These are phyloP conservation scores for Drosophila nr. fundita DNA, from an alignment of 2,888 invertebrate species.

Conservation along the genomic window DNA sequence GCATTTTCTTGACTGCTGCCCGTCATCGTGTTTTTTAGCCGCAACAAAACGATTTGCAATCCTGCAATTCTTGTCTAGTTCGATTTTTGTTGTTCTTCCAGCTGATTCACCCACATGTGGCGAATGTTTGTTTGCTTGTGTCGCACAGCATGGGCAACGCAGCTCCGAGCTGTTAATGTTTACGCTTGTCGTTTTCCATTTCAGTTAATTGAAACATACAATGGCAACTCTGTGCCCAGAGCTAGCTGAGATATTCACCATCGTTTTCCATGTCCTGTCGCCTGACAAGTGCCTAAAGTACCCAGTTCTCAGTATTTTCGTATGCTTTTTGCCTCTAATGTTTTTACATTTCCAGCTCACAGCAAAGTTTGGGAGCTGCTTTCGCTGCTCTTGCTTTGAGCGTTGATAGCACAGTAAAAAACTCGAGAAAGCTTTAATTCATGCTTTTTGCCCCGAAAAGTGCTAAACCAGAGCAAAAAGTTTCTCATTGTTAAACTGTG, in stretches of 20 bases:
- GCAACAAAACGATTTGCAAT: conserved; percentile 69
- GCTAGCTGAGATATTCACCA: conserved; percentile 19
- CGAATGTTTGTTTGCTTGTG: conserved; percentile 3
- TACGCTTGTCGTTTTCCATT: conserved; percentile 75
- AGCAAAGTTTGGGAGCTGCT: conserved; percentile 43
- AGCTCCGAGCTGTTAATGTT: conserved; percentile 67
- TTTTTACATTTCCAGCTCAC: conserved; percentile 46
- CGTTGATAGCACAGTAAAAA: conserved; percentile 2
- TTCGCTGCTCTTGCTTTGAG: conserved; percentile 37
- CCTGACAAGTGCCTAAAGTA: conserved; percentile 25
- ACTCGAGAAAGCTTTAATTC: conserved; percentile 20
- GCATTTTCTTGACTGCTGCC: conserved; percentile 67
- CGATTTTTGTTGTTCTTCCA: conserved; percentile 6
- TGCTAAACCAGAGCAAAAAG: conserved; percentile 25
- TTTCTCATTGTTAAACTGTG: conserved; percentile 31
- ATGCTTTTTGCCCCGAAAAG: conserved; percentile 41
- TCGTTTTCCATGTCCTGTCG: conserved; percentile 18
- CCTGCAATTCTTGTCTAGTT: conserved; percentile 52
- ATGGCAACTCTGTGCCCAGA: conserved; percentile 19
- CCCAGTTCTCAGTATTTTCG: conserved; percentile 17
- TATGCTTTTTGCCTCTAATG: conserved; percentile 30
- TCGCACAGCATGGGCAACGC: conserved; percentile 29
- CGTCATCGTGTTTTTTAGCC: conserved; percentile 58
- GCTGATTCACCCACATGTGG: conserved; percentile 19
- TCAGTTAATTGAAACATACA: conserved; percentile 69